A percentile compares a stretch with the other conserved stretches of the same genome.
phyloP scores from a whole-genome alignment of 2,797 vertebrate species.

The Crypturellus tataupa region DNA sequence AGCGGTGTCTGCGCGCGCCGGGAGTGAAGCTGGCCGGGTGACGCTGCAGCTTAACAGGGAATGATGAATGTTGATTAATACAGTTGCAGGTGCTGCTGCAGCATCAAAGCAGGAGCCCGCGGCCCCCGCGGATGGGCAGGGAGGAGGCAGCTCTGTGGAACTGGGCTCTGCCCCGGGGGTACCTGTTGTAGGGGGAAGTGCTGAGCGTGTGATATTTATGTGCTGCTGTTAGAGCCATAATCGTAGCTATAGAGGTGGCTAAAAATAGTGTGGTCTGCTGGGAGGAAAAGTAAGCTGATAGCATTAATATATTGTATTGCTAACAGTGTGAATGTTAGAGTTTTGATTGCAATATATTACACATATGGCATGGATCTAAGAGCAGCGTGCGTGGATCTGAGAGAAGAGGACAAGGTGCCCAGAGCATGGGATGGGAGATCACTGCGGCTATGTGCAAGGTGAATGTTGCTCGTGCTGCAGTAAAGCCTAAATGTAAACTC shows the following conservation, averaged over 20 bases:
- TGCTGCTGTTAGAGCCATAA: constrained; percentile 64
- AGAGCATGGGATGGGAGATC: neutral
- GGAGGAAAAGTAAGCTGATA: constrained; percentile 26
- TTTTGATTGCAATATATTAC: neutral
- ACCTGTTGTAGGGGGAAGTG: neutral
- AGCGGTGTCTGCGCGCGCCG: neutral
- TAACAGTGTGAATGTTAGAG: neutral
- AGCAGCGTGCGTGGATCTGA: neutral
- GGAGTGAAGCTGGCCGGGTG: neutral
- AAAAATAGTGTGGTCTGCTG: constrained; percentile 71
- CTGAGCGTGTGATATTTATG: constrained; percentile 33
- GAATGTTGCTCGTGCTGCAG: accelerated
- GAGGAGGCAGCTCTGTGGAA: neutral
- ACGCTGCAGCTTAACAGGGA: neutral
- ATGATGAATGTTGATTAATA: neutral
- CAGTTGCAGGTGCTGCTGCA: neutral
- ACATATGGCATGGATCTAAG: neutral
- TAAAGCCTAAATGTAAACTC: constrained; percentile 54
- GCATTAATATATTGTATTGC: constrained; percentile 13
- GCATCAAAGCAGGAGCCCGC: neutral
- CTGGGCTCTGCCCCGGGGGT: neutral
- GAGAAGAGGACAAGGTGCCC: neutral
- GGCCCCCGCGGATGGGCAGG: no score
- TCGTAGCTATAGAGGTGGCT: constrained; percentile 50
- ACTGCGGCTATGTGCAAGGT: neutral